Conservation (phyloP, 2,888 invertebrate species). For the Temnothorax rugatulus region DNA sequence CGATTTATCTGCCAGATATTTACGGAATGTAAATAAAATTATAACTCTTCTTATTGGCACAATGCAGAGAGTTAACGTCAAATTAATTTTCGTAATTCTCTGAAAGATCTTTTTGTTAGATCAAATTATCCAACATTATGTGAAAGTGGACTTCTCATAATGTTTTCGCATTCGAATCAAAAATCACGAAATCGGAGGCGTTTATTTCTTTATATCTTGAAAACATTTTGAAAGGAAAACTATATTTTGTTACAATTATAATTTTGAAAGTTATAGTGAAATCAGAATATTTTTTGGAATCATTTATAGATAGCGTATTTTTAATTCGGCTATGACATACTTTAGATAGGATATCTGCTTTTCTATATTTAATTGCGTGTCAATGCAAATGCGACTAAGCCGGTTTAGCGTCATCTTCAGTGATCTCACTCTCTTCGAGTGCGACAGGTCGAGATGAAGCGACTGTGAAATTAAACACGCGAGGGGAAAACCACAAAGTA, state of each 20-base stretch:
- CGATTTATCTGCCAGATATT: conserved; percentile 20
- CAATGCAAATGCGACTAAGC: conserved; percentile 25
- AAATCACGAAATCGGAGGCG: not conserved
- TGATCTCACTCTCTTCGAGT: conserved; percentile 27
- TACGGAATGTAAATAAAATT: conserved; percentile 47
- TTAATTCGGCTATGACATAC: conserved; percentile 10
- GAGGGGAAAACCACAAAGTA: conserved; percentile 37
- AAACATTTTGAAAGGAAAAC: not conserved
- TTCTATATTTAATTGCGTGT: conserved; percentile 27
- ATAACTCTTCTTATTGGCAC: conserved; percentile 53
- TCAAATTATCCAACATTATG: conserved; percentile 63
- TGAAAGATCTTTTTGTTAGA: not conserved
- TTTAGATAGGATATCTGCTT: conserved; percentile 25
- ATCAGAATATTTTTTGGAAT: not conserved
- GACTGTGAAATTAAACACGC: conserved; percentile 51
- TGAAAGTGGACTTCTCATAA: conserved; percentile 61
- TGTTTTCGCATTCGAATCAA: conserved; percentile 8
- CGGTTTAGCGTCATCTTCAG: conserved; percentile 38
- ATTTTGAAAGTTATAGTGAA: conserved; percentile 39
- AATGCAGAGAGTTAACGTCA: conserved; percentile 24
- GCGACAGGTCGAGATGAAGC: conserved; percentile 2
- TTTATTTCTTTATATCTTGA: not conserved
- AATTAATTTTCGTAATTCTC: conserved; percentile 18
- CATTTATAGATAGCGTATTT: not conserved
- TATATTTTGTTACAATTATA: not conserved